Percentiles rank a stretch among this genome's conserved stretches.
Evolutionary conservation across 2,797 vertebrate genomes (phyloP).

Genomic region (Acanthurus lineatus): DNA sequence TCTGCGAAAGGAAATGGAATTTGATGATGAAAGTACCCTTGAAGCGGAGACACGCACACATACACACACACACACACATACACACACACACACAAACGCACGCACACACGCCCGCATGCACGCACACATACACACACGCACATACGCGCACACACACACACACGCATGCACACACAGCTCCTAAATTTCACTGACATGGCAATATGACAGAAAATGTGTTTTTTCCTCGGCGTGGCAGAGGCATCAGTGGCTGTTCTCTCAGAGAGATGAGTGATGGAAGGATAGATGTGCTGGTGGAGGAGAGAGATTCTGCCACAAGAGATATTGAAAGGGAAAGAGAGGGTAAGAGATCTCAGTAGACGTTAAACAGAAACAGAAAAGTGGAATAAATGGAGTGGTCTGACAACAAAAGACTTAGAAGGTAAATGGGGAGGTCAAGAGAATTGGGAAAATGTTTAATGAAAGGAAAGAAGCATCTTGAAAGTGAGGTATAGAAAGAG

Average conservation of each 20-base stretch:
- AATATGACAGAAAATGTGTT: conserved; percentile 81
- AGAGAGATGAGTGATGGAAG: conserved; percentile 72
- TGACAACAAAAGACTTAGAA: conserved; percentile 6
- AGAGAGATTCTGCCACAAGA: conserved; percentile 45
- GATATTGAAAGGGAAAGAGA: conserved; percentile 39
- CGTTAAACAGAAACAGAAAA: conserved; percentile 15
- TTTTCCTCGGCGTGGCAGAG: conserved; percentile 63
- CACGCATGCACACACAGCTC: conserved; percentile 51
- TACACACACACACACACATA: conserved; percentile 43
- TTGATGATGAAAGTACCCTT: conserved; percentile 85
- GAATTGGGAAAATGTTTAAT: conserved; percentile 33
- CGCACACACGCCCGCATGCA: conserved; percentile 26
- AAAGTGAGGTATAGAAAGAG: conserved; percentile 15
- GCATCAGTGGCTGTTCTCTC: conserved; percentile 68
- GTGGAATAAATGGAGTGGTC: conserved; percentile 35
- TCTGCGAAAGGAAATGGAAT: conserved; percentile 82
- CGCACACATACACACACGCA: conserved; percentile 46
- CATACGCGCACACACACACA: conserved; percentile 33
- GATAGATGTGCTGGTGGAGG: conserved; percentile 56
- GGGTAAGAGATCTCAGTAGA: conserved; percentile 21
- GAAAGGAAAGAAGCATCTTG: conserved; percentile 3
- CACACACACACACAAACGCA: conserved; percentile 27
- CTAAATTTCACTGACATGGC: conserved; percentile 85
- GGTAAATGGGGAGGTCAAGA: conserved; percentile 51
- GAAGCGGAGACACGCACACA: conserved; percentile 61